A percentile compares a stretch with the other conserved stretches of the same genome.
Evolutionary conservation across 2,888 invertebrate species (phyloP).

Genomic region (Lottia gigantea): DNA sequence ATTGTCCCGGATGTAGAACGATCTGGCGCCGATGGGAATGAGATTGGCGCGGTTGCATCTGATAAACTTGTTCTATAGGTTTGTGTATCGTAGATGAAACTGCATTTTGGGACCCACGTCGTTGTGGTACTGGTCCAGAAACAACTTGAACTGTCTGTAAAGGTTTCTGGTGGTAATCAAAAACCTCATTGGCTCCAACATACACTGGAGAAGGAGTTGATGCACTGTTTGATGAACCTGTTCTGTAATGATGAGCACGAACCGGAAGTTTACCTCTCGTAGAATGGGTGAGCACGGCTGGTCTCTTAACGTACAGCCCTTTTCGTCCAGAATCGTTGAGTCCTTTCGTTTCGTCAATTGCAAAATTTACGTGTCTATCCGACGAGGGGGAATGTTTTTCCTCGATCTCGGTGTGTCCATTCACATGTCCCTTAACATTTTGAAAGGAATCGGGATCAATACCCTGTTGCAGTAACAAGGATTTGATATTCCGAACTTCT

Average conservation of each 20-base stretch:
- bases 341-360: neutral
- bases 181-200: constrained; percentile 14
- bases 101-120: neutral
- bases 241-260: neutral
- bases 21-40: constrained; percentile 21
- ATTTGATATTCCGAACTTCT: constrained; percentile 49
- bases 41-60: constrained; percentile 17
- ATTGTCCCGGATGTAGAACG: constrained; percentile 19
- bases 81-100: constrained; percentile 18
- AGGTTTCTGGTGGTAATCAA: neutral
- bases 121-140: neutral
- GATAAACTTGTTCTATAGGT: constrained; percentile 26
- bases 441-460: neutral
- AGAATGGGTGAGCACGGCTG: neutral
- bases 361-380: constrained; percentile 27
- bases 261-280: neutral
- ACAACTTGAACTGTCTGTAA: neutral
- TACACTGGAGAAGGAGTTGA: neutral
- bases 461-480: constrained; percentile 29
- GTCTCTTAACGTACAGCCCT: neutral
- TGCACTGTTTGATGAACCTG: neutral
- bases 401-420: neutral
- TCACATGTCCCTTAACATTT: neutral
- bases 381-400: neutral
- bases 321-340: neutral